Evolutionary conservation across 2,797 vertebrate species (phyloP).

Genomic region (Lutjanus campechanus): DNA sequence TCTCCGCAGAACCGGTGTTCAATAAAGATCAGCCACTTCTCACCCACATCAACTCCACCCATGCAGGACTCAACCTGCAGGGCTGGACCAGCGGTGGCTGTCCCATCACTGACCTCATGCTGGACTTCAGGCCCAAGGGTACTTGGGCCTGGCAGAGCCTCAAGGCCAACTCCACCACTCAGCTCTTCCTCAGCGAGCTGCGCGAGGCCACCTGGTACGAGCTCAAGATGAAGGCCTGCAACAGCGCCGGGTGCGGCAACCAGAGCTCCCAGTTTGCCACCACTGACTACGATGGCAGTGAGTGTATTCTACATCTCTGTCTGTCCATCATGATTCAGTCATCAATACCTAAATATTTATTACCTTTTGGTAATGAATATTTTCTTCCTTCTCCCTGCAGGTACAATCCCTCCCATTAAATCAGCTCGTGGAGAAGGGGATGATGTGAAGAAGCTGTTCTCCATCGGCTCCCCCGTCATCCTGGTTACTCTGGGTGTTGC

Average conservation of each 20-base stretch:
- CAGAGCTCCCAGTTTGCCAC: slow-evolving; percentile 96
- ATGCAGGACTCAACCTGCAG: slow-evolving; percentile 96
- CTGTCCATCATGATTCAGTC: not conserved
- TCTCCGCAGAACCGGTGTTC: slow-evolving; percentile 92
- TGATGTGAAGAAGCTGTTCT: slow-evolving; percentile 97
- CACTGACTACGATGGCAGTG: slow-evolving; percentile 97
- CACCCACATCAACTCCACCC: slow-evolving; percentile 98
- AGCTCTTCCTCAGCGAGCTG: slow-evolving; percentile 95
- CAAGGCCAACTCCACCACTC: slow-evolving; percentile 92
- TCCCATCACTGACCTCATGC: slow-evolving; percentile 93
- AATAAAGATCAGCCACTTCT: slow-evolving; percentile 98
- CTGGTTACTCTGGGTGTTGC: slow-evolving; percentile 95
- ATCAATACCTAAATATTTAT: not conserved
- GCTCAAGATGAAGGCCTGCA: slow-evolving; percentile 98
- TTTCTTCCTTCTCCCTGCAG: slow-evolving; percentile 70
- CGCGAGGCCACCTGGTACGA: slow-evolving; percentile 98
- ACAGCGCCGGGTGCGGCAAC: slow-evolving; percentile 97
- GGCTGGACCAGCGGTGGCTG: slow-evolving; percentile 98
- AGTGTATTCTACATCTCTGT: slow-evolving; percentile 75
- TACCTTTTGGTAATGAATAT: not conserved
- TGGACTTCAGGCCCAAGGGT: slow-evolving; percentile 97
- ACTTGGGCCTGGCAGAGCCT: slow-evolving; percentile 98
- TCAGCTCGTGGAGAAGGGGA: slow-evolving; percentile 96
- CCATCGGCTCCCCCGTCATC: slow-evolving; percentile 96
- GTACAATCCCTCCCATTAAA: slow-evolving; percentile 98